Percentiles rank a stretch among this genome's conserved stretches.
Conservation (phyloP, 2,888 invertebrate genomes). For the Branchellion lobata region DNA sequence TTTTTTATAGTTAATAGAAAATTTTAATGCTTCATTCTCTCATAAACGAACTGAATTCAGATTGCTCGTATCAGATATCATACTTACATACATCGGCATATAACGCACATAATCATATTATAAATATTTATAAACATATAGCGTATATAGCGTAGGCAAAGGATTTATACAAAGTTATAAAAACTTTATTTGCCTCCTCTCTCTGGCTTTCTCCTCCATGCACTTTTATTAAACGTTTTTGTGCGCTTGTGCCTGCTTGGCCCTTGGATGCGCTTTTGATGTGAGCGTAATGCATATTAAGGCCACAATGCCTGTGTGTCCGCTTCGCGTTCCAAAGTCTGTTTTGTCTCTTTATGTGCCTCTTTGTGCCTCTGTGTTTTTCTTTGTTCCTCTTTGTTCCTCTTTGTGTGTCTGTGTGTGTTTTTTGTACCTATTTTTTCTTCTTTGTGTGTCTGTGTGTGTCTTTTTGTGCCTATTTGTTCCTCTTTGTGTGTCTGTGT, state of each 20-base stretch:
- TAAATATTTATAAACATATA: background rate
- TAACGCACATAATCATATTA: background rate
- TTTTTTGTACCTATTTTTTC: too few species aligned
- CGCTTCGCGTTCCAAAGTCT: too few species aligned
- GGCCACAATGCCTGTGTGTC: background rate
- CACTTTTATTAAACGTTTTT: conserved; percentile 8
- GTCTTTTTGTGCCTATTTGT: too few species aligned
- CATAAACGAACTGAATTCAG: conserved; percentile 10
- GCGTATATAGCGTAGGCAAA: background rate
- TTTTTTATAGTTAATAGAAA: conserved; percentile 20
- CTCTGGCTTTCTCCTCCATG: background rate
- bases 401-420: background rate
- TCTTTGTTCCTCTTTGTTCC: background rate
- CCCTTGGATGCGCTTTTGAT: background rate
- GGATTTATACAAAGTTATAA: conserved; percentile 15
- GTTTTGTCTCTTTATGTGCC: too few species aligned
- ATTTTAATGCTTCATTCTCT: conserved; percentile 10
- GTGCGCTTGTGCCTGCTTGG: background rate
- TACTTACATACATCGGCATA: background rate
- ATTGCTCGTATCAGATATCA: background rate
- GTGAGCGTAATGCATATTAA: background rate
- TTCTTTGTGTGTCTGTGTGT: background rate
- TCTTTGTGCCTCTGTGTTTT: too few species aligned
- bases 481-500: too few species aligned
- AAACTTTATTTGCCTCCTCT: conserved; percentile 1